Conservation (phyloP, 2,797 vertebrate species). For the Menidia menidia region DNA sequence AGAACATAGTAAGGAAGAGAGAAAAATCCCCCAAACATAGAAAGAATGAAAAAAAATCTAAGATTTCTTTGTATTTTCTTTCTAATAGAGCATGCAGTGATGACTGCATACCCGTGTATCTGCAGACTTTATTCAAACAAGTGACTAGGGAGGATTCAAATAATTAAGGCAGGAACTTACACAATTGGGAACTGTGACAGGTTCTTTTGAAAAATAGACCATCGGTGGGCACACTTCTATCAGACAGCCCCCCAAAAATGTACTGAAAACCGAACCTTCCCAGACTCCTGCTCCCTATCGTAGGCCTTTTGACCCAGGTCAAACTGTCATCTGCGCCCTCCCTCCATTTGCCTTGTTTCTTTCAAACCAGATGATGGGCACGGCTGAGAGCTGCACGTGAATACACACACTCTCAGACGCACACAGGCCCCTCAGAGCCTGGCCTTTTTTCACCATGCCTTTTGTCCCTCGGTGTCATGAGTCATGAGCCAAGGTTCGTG, state of each 20-base stretch:
- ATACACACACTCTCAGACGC: neutral
- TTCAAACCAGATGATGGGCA: conserved; percentile 33
- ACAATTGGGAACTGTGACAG: neutral
- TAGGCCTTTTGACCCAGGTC: neutral
- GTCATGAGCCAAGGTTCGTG: conserved; percentile 52
- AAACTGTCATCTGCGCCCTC: neutral
- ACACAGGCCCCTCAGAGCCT: conserved; percentile 29
- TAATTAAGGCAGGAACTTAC: neutral
- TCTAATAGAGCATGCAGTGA: neutral
- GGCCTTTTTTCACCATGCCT: conserved; percentile 39
- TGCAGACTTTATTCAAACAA: neutral
- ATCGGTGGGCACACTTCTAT: neutral
- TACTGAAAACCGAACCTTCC: neutral
- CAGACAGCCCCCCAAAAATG: neutral
- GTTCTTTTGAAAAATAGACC: neutral
- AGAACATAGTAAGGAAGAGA: neutral
- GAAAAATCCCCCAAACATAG: neutral
- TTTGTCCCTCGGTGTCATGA: conserved; percentile 48
- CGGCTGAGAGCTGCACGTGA: conserved; percentile 16
- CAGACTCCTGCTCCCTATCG: neutral
- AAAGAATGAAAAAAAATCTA: neutral
- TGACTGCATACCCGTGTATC: neutral
- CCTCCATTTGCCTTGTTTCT: neutral
- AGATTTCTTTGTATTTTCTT: neutral
- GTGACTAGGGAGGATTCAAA: neutral